Evolutionary conservation across 1,140 invertebrate genomes (phyloP), one percentile per base, ranked within the genome.

Genomic region (Hormaphis cornu): DNA sequence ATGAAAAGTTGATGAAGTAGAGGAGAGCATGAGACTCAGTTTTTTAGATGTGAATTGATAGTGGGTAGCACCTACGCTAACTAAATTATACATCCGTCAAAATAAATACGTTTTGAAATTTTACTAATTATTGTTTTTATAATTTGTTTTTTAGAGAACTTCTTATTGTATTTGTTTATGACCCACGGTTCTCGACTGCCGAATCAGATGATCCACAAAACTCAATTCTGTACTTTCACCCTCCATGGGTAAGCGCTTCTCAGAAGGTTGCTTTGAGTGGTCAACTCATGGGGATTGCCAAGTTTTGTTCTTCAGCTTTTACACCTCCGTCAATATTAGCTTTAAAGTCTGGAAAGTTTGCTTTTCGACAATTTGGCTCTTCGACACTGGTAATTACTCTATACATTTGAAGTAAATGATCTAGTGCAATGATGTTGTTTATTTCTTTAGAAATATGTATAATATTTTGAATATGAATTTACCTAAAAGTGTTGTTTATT

Each of bases 111-210:
- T n/a, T n/a, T n/a, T n/a, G n/a, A n/a, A n/a, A n/a, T n/a, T n/a
- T n/a, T n/a, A n/a, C n/a, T n/a, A n/a, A n/a, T n/a, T n/a, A n/a
- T n/a, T n/a, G 16, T 52, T 18, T 33, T n/a, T 22, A 22, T 20
- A 40, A 37, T 16, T 35, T 69, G 3, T 70, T 69, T 82, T 82
- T 42, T 75, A 90, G 88, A 78, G 89, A 92, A 81, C 88, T 91
- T 79, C 87, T 90, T 82, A 90, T 93, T 79, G 86, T 91, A 70
- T 91, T 93, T 80, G 83, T 92, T 52, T 93, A 92, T 73, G 89
- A 92, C 79, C 88, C 85, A n/a, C 80, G 86, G 75, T 83, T 83
- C 74, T 86, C 89, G 76, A 82, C 83, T 73, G 81, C 83, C 40
- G 90, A 92, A 77, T 87, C 88, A 71, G 89, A 91, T 78, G 90